A percentile compares a stretch with the other conserved stretches of the same genome.
Conservation (phyloP, 2,888 invertebrate genomes). For the Oxystoma pomonae region DNA sequence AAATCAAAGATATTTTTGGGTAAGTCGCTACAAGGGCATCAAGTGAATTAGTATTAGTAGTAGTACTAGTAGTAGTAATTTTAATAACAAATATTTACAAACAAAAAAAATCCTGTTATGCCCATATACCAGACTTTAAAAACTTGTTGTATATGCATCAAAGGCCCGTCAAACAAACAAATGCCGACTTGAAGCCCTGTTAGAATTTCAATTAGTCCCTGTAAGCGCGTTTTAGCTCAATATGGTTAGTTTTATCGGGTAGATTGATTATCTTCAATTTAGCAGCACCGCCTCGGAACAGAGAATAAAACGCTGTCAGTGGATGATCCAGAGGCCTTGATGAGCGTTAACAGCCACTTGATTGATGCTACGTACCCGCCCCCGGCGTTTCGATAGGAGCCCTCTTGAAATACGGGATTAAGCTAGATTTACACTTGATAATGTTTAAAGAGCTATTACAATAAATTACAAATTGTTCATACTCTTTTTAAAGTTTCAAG, state of each 20-base stretch:
- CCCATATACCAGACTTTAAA: too few relatives aligned
- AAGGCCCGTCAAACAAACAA: background rate
- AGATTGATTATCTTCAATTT: slow-evolving; percentile 41
- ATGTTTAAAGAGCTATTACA: too few relatives aligned
- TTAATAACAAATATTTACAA: too few relatives aligned
- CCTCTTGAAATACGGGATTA: too few relatives aligned
- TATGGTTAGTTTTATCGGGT: slow-evolving; percentile 27
- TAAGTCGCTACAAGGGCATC: too few relatives aligned
- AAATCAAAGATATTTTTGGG: too few relatives aligned
- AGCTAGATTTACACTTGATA: too few relatives aligned
- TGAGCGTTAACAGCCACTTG: slow-evolving; percentile 45
- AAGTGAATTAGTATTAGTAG: too few relatives aligned
- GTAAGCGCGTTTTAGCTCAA: slow-evolving; percentile 20
- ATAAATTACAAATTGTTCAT: too few relatives aligned
- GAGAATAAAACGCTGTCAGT: slow-evolving; percentile 26
- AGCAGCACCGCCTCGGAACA: slow-evolving; percentile 26
- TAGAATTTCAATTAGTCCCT: slow-evolving; percentile 1
- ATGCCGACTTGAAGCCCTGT: background rate
- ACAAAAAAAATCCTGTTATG: too few relatives aligned
- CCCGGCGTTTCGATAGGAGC: slow-evolving; percentile 24
- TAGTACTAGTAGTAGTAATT: too few relatives aligned
- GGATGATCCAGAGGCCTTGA: slow-evolving; percentile 35
- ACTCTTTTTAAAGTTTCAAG: too few relatives aligned
- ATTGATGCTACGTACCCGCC: slow-evolving; percentile 42
- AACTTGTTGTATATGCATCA: background rate